A percentile compares a stretch with the other conserved stretches of the same genome.
Conservation (phyloP, 2,113 vertebrate genomes). For the Poecile atricapillus region DNA sequence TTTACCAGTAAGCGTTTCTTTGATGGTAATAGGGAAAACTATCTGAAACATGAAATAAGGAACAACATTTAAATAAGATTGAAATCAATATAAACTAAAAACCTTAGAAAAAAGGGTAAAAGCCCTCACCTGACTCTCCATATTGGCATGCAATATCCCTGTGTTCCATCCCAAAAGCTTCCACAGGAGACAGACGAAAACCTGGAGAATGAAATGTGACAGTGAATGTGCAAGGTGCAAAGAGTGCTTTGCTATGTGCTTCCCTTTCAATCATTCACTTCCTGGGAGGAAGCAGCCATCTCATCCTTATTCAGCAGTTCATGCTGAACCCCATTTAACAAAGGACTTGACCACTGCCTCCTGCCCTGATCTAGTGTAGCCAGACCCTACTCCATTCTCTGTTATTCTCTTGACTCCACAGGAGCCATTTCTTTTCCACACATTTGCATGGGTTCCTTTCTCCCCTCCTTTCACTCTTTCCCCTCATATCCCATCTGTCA, state of each 20-base stretch:
- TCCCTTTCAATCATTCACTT: neutral
- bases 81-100: neutral
- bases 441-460: neutral
- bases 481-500: neutral
- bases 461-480: neutral
- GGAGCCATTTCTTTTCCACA: neutral
- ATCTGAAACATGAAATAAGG: neutral
- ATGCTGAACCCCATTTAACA: neutral
- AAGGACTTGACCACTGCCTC: neutral
- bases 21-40: neutral
- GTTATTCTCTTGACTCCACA: neutral
- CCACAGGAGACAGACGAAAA: neutral
- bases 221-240: neutral
- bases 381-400: neutral
- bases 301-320: neutral
- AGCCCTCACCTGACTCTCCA: neutral
- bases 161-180: neutral
- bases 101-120: neutral
- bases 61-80: neutral
- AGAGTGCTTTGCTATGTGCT: neutral
- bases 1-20: neutral
- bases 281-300: neutral
- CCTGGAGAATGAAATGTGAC: neutral
- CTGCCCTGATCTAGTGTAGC: neutral
- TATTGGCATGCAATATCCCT: neutral